phyloP scores from a whole-genome alignment of 2,797 vertebrate species.

The Harpagifer antarcticus region DNA sequence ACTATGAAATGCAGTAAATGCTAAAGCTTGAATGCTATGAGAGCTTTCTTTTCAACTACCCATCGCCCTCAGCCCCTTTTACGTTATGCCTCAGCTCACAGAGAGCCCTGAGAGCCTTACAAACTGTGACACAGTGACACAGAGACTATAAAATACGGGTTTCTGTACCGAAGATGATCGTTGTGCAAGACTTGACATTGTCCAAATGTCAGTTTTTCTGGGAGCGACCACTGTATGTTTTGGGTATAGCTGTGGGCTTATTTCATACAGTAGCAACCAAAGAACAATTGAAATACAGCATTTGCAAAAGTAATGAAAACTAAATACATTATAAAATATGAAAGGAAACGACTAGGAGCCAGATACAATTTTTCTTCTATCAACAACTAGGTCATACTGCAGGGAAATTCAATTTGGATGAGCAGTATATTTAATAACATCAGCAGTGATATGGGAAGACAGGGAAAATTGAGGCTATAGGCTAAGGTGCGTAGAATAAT shows the following conservation, averaged over 20 bases:
- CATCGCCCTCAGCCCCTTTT: slow-evolving; percentile 58
- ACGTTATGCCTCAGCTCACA: slow-evolving; percentile 66
- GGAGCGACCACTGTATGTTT: slow-evolving; percentile 8
- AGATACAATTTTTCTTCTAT: neutral
- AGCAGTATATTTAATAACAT: neutral
- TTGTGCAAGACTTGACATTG: slow-evolving; percentile 31
- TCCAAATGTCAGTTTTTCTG: slow-evolving; percentile 35
- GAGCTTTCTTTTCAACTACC: slow-evolving; percentile 70
- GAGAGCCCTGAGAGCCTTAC: slow-evolving; percentile 57
- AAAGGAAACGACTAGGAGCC: neutral
- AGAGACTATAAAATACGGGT: slow-evolving; percentile 59
- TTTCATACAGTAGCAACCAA: slow-evolving; percentile 7
- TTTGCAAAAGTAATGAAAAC: neutral
- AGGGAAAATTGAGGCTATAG: neutral
- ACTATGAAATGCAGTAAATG: slow-evolving; percentile 82
- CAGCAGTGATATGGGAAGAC: neutral
- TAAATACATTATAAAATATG: neutral
- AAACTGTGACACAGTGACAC: slow-evolving; percentile 69
- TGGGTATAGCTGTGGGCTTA: slow-evolving; percentile 20
- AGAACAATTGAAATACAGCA: slow-evolving; percentile 5
- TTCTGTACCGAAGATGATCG: slow-evolving; percentile 36
- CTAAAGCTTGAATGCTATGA: slow-evolving; percentile 74
- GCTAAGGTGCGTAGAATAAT: neutral
- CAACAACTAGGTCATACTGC: neutral
- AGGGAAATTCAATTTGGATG: neutral